phyloP scores from a whole-genome alignment of 2,888 invertebrate genomes.

The Lutraria lutraria region DNA sequence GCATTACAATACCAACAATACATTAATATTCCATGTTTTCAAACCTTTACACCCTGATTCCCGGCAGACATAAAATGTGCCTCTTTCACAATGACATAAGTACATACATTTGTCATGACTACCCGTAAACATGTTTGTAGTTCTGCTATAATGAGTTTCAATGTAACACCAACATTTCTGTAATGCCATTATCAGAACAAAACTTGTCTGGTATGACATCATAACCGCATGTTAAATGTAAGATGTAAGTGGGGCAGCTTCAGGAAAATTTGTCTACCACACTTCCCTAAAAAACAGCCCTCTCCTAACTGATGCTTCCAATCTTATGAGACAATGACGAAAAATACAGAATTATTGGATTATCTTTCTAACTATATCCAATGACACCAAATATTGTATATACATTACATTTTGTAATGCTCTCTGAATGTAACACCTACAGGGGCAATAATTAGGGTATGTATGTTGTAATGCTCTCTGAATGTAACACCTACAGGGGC shows the following conservation, averaged over 20 bases:
- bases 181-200: conserved; percentile 7
- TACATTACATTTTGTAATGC: too few species aligned
- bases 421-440: too few species aligned
- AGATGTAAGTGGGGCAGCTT: neutral
- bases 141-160: neutral
- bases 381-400: too few species aligned
- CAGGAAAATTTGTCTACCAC: neutral
- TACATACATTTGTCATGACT: neutral
- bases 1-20: neutral
- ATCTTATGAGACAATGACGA: too few species aligned
- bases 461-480: neutral
- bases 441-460: too few species aligned
- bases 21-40: neutral
- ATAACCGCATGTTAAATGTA: conserved; percentile 13
- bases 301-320: too few species aligned
- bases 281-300: too few species aligned
- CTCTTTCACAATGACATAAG: conserved; percentile 10
- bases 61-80: neutral
- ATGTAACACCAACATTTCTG: conserved; percentile 4
- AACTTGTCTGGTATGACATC: conserved; percentile 16
- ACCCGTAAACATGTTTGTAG: neutral
- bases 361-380: too few species aligned
- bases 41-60: neutral
- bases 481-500: too few species aligned
- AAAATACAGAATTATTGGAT: too few species aligned